A percentile compares a stretch with the other conserved stretches of the same genome.
These are phyloP conservation scores for Illadopsis cleaveri DNA, from an alignment of 2,113 vertebrate genomes.

Conservation along the genomic window DNA sequence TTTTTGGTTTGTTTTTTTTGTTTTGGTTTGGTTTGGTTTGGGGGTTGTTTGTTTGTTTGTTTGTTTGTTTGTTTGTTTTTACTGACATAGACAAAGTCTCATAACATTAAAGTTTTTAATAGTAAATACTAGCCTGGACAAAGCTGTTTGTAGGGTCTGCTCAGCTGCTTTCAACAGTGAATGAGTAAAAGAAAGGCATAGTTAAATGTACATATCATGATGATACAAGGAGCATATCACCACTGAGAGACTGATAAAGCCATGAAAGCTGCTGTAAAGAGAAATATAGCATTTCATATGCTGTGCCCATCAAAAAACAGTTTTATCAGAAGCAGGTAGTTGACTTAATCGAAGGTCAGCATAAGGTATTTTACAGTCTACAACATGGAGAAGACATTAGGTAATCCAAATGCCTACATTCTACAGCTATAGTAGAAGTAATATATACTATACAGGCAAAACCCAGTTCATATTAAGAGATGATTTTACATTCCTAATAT, in stretches of 20 bases:
- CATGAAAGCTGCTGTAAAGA: not conserved
- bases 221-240: not conserved
- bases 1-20: not conserved
- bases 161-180: not conserved
- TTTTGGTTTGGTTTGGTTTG: too few species aligned
- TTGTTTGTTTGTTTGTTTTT: not conserved
- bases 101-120: not conserved
- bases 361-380: not conserved
- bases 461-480: not conserved
- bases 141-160: not conserved
- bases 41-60: too few species aligned
- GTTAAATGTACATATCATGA: not conserved
- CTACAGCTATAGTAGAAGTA: not conserved
- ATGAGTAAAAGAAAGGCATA: not conserved
- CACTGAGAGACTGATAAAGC: not conserved
- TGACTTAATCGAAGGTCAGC: not conserved
- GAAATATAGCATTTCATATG: not conserved
- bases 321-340: not conserved
- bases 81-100: not conserved
- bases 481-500: not conserved
- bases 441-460: not conserved
- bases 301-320: not conserved
- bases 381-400: not conserved
- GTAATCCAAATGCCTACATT: not conserved
- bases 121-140: not conserved